These are phyloP conservation scores for Balaeniceps rex DNA, from an alignment of 2,113 vertebrate species.

Conservation along the genomic window DNA sequence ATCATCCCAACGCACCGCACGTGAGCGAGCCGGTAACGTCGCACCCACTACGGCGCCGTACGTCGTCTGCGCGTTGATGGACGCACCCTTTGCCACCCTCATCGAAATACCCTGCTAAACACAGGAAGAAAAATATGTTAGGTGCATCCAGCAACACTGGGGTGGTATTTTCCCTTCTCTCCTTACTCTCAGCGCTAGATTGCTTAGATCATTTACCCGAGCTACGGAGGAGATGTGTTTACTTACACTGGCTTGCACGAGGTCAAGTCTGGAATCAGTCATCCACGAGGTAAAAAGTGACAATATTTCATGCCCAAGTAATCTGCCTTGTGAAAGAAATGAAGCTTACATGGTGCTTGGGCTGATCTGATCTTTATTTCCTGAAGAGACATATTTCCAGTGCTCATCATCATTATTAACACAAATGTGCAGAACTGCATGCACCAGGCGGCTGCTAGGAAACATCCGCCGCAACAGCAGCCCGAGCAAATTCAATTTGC, in stretches of 20 bases:
- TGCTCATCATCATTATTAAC: neutral
- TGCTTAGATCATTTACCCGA: neutral
- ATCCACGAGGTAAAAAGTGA: neutral
- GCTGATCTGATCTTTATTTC: neutral
- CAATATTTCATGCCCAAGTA: neutral
- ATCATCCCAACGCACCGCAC: neutral
- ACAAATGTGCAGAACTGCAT: neutral
- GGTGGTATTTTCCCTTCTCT: neutral
- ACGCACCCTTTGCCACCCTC: neutral
- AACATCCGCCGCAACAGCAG: neutral
- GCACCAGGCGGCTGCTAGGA: neutral
- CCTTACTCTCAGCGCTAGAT: neutral
- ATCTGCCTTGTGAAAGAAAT: neutral
- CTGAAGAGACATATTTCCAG: neutral
- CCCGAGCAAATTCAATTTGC: accelerated
- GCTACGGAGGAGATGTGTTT: neutral
- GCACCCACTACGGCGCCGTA: neutral
- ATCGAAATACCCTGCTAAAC: neutral
- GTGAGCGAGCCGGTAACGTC: accelerated
- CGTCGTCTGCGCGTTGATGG: neutral
- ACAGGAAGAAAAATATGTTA: neutral
- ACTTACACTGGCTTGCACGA: neutral
- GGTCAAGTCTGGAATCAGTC: neutral
- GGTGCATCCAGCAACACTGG: neutral
- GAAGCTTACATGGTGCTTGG: neutral